phyloP scores from a whole-genome alignment of 2,797 vertebrate genomes.

The Poecilia velifera region DNA sequence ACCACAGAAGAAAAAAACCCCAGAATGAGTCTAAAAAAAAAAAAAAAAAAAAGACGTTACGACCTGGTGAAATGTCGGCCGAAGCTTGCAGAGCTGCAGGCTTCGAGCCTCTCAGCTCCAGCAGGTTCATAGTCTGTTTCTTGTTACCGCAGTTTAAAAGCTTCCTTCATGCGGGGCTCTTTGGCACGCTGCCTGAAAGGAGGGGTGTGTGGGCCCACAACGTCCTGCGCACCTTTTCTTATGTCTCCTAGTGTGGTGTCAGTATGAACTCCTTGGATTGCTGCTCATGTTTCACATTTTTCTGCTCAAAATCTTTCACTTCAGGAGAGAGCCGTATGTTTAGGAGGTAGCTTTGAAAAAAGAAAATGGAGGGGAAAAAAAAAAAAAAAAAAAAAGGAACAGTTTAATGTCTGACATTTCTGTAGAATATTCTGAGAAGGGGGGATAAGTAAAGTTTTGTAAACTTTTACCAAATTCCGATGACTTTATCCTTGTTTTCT shows the following conservation, averaged over 20 bases:
- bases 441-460: conserved; percentile 75
- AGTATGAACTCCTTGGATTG: conserved; percentile 25
- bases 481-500: conserved; percentile 81
- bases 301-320: conserved; percentile 13
- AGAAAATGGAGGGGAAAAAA: not conserved
- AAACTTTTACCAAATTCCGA: conserved; percentile 66
- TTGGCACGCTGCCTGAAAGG: conserved; percentile 70
- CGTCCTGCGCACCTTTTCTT: conserved; percentile 54
- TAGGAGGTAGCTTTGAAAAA: conserved; percentile 10
- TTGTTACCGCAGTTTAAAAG: conserved; percentile 92
- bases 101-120: conserved; percentile 53
- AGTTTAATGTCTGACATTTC: conserved; percentile 41
- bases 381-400: not conserved
- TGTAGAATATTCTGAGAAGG: conserved; percentile 68
- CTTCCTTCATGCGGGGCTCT: conserved; percentile 77
- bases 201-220: conserved; percentile 52
- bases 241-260: conserved; percentile 59
- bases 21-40: not conserved
- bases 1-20: not conserved
- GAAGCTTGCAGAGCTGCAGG: conserved; percentile 39
- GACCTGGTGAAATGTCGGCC: conserved; percentile 12
- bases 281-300: conserved; percentile 22
- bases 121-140: conserved; percentile 90
- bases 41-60: not conserved
- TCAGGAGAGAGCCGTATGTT: conserved; percentile 24